Evolutionary conservation across 2,888 invertebrate species (phyloP), one percentile per base, ranked within the genome.

Genomic region (Sicus ferrugineus): DNA sequence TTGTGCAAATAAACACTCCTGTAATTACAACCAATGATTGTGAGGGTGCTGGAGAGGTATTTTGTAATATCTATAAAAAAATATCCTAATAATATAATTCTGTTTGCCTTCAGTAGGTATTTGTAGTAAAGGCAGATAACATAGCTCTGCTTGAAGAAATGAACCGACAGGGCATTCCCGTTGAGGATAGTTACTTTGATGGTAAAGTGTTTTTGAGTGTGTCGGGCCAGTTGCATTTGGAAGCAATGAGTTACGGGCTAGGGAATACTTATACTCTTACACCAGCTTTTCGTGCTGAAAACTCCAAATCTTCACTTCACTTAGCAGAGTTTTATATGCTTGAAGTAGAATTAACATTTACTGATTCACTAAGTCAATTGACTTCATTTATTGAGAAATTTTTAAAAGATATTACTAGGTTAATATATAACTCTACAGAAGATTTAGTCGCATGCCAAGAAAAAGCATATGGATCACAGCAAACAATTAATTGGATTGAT

Each of bases 251-350:
- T 48, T 88, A 91, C 80, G 93, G 94, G 2, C 87, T 98, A 75
- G 90, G 91, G 9, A 92, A 92, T 84, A 97, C 96, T 0, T 99
- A 97, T 84, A 93, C 93, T 0, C 89, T 99, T 76, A 93, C 95
- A 0, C 97, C 98, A 14, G 94, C 94, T 5, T 99, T 99, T 84
- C 79, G 85, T 75, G 97, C 98, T 0, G 99, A 99, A 85, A 96
- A 96, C 85, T 93, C 93, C 0, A 91, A 90, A 79, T 93, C 95
- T 1, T 88, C 95, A 30, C 87, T 95, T 70, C 98, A 99, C 88
- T 88, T 99, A 78, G 90, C 96, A 2, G 99, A 99, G 85, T 99
- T 99, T 87, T 95, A 95, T 79, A 99, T 99, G 99, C 83, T 98
- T 28, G 99, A 99, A 87, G 93, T 92, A 2, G 98, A 98, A 85